Evolutionary conservation across 2,113 vertebrate species (phyloP).

Genomic region (Hepsetus odoe): DNA sequence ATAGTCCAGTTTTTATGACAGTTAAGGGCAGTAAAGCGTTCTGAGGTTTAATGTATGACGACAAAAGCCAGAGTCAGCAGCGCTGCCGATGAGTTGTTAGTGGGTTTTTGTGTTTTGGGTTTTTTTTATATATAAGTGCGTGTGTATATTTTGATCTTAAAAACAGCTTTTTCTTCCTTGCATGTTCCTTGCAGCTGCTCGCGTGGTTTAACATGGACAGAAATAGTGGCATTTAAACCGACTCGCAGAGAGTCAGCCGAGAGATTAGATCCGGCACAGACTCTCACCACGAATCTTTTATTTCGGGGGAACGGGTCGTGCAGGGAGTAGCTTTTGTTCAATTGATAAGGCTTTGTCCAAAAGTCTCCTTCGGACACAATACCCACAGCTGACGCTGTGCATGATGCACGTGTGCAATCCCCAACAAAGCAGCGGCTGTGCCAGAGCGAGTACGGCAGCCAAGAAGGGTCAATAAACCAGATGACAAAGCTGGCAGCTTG

Average conservation of each 20-base stretch:
- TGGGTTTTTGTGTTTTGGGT: background rate
- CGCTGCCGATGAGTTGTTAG: background rate
- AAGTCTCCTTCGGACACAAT: conserved; percentile 32
- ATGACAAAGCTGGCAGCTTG: conserved; percentile 43
- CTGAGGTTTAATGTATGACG: no score
- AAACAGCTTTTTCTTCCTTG: background rate
- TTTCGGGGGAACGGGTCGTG: background rate
- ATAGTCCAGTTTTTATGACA: no score
- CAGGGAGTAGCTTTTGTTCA: conserved; percentile 1
- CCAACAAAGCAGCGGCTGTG: conserved; percentile 28
- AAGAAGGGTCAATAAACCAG: conserved; percentile 35
- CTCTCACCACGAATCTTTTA: background rate
- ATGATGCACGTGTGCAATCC: conserved; percentile 25
- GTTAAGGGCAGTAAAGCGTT: no score
- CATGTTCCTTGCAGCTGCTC: background rate
- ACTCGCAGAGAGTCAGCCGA: conserved; percentile 18
- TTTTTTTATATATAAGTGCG: no score
- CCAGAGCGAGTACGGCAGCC: conserved; percentile 17
- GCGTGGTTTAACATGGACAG: background rate
- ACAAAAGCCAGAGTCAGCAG: conserved; percentile 4
- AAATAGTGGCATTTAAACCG: background rate
- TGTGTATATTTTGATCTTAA: no score
- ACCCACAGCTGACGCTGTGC: conserved; percentile 31
- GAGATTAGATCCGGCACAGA: conserved; percentile 15
- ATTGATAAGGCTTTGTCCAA: conserved; percentile 20